These are phyloP conservation scores for Philonicus albiceps DNA, from an alignment of 2,888 invertebrate genomes.

Conservation along the genomic window DNA sequence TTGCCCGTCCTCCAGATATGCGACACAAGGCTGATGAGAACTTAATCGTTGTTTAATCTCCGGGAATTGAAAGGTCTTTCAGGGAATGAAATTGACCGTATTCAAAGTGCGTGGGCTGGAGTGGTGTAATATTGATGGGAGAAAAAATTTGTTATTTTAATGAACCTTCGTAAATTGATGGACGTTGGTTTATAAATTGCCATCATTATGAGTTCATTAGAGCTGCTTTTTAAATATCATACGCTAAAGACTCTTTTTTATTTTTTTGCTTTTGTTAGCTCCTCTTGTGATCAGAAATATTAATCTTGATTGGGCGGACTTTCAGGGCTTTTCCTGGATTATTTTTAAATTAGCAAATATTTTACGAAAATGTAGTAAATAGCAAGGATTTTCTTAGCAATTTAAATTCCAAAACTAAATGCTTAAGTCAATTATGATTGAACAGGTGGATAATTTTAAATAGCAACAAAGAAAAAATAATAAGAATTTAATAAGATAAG, in stretches of 20 bases:
- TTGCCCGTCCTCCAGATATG: not conserved
- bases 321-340: not conserved
- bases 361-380: not conserved
- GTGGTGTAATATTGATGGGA: not conserved
- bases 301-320: not conserved
- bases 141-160: not conserved
- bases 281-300: not conserved
- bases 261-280: not conserved
- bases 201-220: not conserved
- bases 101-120: not conserved
- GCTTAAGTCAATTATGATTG: not conserved
- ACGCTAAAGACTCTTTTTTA: not conserved
- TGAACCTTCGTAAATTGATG: not conserved
- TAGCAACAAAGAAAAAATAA: no score
- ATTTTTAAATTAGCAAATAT: not conserved
- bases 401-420: not conserved
- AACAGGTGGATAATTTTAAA: no score
- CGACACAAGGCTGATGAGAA: slow-evolving; percentile 10
- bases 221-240: not conserved
- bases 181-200: not conserved
- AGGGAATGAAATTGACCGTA: not conserved
- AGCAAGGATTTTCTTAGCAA: not conserved
- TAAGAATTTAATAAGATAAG: no score
- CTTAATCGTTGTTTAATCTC: not conserved
- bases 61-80: not conserved